These are phyloP conservation scores for Ridgeia piscesae DNA, from an alignment of 1,140 invertebrate genomes.

Conservation along the genomic window DNA sequence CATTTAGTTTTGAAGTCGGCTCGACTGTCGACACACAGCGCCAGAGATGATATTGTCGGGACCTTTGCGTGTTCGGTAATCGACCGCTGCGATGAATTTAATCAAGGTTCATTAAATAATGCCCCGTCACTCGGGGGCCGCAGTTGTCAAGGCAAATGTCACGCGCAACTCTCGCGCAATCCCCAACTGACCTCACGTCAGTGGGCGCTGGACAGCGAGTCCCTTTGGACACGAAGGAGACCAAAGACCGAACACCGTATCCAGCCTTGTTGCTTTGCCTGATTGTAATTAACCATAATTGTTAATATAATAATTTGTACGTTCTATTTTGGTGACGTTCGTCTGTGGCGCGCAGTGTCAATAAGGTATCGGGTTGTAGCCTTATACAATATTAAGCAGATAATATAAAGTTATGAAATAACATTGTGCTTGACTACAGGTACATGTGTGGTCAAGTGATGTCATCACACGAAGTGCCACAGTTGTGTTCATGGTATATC, in stretches of 20 bases:
- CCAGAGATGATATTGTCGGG: not conserved
- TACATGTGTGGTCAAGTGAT: too few species aligned
- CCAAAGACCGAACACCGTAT: not conserved
- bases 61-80: constrained; percentile 4
- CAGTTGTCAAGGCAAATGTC: not conserved
- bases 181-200: not conserved
- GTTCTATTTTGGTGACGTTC: too few species aligned
- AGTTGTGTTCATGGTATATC: too few species aligned
- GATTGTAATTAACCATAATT: too few species aligned
- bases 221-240: not conserved
- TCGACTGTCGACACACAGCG: not conserved
- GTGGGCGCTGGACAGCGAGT: not conserved
- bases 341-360: too few species aligned
- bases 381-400: too few species aligned
- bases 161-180: not conserved
- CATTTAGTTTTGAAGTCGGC: not conserved
- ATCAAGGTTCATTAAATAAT: constrained; percentile 1
- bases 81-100: not conserved
- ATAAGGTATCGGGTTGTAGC: too few species aligned
- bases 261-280: not conserved
- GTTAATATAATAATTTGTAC: too few species aligned
- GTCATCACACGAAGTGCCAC: too few species aligned
- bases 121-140: not conserved
- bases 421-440: too few species aligned
- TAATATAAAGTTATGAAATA: too few species aligned